Conservation (phyloP, 2,797 vertebrate species). For the Falco rusticolus region DNA sequence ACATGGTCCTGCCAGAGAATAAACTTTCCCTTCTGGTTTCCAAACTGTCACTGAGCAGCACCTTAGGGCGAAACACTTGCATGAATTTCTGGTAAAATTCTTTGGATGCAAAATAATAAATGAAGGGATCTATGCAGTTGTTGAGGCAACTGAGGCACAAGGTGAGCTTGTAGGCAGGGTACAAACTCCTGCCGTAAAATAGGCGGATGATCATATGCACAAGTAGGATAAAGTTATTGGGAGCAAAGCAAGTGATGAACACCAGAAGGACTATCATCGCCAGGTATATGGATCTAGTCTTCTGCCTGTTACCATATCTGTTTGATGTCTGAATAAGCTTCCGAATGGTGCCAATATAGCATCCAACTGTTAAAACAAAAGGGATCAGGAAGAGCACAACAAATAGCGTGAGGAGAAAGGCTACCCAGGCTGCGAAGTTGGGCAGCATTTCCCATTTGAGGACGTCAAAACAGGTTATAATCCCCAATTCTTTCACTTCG, state of each 20-base stretch:
- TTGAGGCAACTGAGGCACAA: conserved; percentile 91
- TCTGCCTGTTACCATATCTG: conserved; percentile 71
- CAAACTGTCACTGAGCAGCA: conserved; percentile 32
- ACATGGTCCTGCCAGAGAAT: conserved; percentile 71
- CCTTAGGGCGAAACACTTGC: conserved; percentile 62
- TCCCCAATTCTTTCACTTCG: conserved; percentile 77
- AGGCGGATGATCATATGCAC: conserved; percentile 83
- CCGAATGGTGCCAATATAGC: conserved; percentile 86
- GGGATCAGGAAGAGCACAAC: conserved; percentile 87
- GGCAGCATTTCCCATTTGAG: conserved; percentile 89
- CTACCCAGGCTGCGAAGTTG: conserved; percentile 75
- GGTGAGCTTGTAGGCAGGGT: conserved; percentile 88
- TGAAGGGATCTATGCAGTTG: conserved; percentile 93
- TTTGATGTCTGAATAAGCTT: conserved; percentile 75
- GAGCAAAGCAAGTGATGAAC: conserved; percentile 88
- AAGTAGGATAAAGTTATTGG: conserved; percentile 89
- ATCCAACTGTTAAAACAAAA: conserved; percentile 85
- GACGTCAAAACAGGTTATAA: conserved; percentile 92
- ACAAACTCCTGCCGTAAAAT: conserved; percentile 76
- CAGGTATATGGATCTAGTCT: conserved; percentile 81
- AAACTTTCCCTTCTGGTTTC: conserved; percentile 77
- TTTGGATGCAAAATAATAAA: conserved; percentile 93
- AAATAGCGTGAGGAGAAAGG: conserved; percentile 84
- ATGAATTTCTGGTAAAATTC: conserved; percentile 89
- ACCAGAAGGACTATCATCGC: conserved; percentile 84